Conservation (phyloP, 2,797 vertebrate genomes). For the Okamejei kenojei region DNA sequence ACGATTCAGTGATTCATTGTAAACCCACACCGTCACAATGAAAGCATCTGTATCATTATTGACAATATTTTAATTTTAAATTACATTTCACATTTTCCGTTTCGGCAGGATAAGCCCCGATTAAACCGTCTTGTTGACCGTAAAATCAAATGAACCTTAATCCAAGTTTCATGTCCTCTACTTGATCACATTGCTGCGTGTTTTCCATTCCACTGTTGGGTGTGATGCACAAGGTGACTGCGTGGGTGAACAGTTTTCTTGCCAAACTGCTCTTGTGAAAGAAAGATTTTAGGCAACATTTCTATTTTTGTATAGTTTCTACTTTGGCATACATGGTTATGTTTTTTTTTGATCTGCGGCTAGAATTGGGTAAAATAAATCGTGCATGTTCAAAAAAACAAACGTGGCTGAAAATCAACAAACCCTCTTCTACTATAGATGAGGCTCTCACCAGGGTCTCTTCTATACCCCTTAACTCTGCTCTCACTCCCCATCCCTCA, state of each 20-base stretch:
- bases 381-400: background rate
- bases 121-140: background rate
- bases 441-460: too few species aligned
- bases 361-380: background rate
- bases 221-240: background rate
- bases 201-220: background rate
- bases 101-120: background rate
- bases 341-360: background rate
- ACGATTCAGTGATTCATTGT: too few species aligned
- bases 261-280: background rate
- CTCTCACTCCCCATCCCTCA: too few species aligned
- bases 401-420: too few species aligned
- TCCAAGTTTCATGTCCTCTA: background rate
- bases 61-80: too few species aligned
- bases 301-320: background rate
- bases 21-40: too few species aligned
- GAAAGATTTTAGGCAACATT: background rate
- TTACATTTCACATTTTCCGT: background rate
- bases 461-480: too few species aligned
- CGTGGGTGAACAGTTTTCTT: background rate
- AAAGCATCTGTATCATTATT: too few species aligned
- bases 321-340: background rate
- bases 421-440: too few species aligned
- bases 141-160: background rate
- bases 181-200: background rate